A percentile compares a stretch with the other conserved stretches of the same genome.
Evolutionary conservation across 2,888 invertebrate species (phyloP).

Genomic region (Heliconius hortense): DNA sequence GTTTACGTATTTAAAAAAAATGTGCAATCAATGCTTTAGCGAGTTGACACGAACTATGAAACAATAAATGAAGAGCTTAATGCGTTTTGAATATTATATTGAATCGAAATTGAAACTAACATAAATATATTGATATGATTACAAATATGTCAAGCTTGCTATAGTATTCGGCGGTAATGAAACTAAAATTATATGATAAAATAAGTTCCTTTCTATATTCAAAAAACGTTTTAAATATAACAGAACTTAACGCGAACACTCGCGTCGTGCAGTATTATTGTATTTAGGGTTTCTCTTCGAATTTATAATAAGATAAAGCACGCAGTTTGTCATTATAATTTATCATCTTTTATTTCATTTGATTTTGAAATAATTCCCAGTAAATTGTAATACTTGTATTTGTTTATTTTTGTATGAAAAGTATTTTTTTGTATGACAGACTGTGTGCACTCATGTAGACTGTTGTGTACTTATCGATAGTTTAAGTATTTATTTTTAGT

Average conservation of each 20-base stretch:
- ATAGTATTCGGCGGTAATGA: not conserved
- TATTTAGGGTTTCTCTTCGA: conserved; percentile 10
- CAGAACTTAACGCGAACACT: not conserved
- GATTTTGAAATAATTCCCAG: too few species aligned
- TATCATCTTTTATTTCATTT: not conserved
- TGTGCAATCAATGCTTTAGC: not conserved
- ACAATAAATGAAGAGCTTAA: not conserved
- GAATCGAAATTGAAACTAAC: not conserved
- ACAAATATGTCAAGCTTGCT: not conserved
- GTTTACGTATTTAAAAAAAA: not conserved
- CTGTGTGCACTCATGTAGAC: conserved; percentile 19
- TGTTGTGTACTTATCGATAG: conserved; percentile 28
- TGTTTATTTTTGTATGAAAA: not conserved
- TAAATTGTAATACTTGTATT: not conserved
- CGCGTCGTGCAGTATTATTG: conserved; percentile 28
- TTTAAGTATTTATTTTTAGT: conserved; percentile 36
- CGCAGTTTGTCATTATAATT: not conserved
- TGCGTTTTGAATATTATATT: too few species aligned
- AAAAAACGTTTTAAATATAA: not conserved
- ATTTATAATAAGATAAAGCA: not conserved
- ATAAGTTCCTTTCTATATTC: not conserved
- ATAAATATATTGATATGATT: not conserved
- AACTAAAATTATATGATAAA: not conserved
- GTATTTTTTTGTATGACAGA: not conserved
- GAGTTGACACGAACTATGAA: not conserved